Conservation (phyloP, 2,888 invertebrate genomes). For the Aspidiotus destructor region DNA sequence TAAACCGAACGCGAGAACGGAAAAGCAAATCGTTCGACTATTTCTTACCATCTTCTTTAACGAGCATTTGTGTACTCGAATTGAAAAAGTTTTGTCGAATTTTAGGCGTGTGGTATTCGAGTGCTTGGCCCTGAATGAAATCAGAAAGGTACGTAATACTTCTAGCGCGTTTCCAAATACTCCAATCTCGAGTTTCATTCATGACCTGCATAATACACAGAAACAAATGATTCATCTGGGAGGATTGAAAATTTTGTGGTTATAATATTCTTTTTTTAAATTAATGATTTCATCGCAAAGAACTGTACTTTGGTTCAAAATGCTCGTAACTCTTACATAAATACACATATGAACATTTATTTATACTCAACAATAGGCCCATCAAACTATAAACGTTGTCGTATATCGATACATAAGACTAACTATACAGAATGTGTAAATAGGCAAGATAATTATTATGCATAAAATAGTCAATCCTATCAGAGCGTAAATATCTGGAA, state of each 20-base stretch:
- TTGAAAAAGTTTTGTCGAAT: too few species aligned
- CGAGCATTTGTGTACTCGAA: too few species aligned
- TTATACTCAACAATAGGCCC: neutral
- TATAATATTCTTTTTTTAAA: neutral
- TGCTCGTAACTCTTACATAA: neutral
- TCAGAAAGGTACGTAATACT: neutral
- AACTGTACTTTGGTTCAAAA: neutral
- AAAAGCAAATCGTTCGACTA: neutral
- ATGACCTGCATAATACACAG: conserved; percentile 12
- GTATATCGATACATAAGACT: conserved; percentile 29
- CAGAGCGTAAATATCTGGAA: conserved; percentile 18
- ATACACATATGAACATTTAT: neutral
- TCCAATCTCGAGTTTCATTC: conserved; percentile 9
- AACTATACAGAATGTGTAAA: conserved; percentile 17
- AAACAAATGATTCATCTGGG: conserved; percentile 2
- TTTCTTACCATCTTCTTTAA: too few species aligned
- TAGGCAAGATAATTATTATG: conserved; percentile 11
- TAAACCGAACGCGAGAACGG: neutral
- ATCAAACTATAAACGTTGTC: conserved; percentile 10
- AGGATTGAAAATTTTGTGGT: neutral
- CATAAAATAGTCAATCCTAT: conserved; percentile 9
- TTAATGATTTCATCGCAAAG: neutral
- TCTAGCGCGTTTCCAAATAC: conserved; percentile 18
- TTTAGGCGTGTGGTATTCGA: neutral
- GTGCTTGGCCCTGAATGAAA: neutral